Evolutionary conservation across 2,888 invertebrate genomes (phyloP).

Genomic region (Aleiodes testaceus): DNA sequence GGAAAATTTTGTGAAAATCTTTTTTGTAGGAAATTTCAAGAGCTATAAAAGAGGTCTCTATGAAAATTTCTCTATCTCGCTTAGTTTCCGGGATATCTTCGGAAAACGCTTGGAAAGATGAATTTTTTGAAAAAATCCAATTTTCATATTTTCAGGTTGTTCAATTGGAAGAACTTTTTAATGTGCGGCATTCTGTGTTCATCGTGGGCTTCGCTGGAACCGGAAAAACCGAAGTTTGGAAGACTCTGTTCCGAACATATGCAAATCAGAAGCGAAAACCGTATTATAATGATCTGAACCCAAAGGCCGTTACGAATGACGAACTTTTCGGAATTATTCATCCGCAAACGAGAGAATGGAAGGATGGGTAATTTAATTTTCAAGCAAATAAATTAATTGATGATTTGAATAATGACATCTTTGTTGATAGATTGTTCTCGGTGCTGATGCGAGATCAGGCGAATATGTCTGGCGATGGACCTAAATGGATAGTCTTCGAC

Average conservation of each 20-base stretch:
- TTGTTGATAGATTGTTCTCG: conserved; percentile 84
- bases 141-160: conserved; percentile 78
- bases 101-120: no score
- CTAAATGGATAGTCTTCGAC: conserved; percentile 96
- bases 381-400: no score
- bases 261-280: conserved; percentile 87
- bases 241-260: conserved; percentile 89
- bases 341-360: conserved; percentile 95
- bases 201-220: conserved; percentile 91
- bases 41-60: no score
- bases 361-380: conserved; percentile 76
- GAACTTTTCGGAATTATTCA: conserved; percentile 96
- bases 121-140: neutral
- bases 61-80: no score
- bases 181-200: conserved; percentile 95
- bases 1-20: no score
- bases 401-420: conserved; percentile 62
- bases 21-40: no score
- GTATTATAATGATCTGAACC: conserved; percentile 91
- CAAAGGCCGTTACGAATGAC: conserved; percentile 96
- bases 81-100: no score
- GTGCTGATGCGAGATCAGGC: conserved; percentile 95
- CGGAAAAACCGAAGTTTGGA: conserved; percentile 95
- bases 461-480: conserved; percentile 87
- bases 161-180: conserved; percentile 92